Percentiles rank a stretch among this genome's conserved stretches.
Evolutionary conservation across 2,113 vertebrate species (phyloP).

Genomic region (Myotis brandtii): DNA sequence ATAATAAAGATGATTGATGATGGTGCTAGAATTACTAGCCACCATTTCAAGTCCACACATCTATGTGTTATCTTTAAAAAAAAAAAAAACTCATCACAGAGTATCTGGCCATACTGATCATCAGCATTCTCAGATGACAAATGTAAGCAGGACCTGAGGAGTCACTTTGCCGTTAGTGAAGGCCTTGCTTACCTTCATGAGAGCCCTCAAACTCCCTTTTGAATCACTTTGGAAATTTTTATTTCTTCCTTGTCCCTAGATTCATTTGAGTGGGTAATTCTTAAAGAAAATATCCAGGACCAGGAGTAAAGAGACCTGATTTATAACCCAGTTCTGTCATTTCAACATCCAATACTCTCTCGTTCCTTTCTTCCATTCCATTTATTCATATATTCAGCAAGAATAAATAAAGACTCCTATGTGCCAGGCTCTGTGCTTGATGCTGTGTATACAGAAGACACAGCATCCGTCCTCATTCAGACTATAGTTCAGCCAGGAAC

Average conservation of each 20-base stretch:
- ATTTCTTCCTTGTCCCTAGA: background rate
- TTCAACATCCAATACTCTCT: background rate
- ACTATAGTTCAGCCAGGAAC: background rate
- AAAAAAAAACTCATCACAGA: background rate
- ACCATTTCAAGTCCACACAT: background rate
- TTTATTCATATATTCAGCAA: background rate
- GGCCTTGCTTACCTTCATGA: background rate
- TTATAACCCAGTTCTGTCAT: background rate
- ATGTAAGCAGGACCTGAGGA: background rate
- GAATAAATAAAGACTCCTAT: background rate
- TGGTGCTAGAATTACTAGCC: background rate
- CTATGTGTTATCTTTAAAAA: background rate
- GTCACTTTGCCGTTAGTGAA: background rate
- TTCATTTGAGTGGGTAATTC: background rate
- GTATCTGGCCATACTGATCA: fast-evolving
- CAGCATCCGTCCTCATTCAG: background rate
- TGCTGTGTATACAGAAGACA: background rate
- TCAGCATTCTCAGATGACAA: background rate
- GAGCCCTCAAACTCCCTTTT: background rate
- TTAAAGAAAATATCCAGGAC: background rate
- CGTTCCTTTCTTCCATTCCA: background rate
- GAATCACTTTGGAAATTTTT: background rate
- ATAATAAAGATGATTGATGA: background rate
- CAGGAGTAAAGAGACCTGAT: background rate
- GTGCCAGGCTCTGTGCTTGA: background rate